Evolutionary conservation across 1,140 invertebrate species (phyloP).

Genomic region (Lepidurus arcticus): DNA sequence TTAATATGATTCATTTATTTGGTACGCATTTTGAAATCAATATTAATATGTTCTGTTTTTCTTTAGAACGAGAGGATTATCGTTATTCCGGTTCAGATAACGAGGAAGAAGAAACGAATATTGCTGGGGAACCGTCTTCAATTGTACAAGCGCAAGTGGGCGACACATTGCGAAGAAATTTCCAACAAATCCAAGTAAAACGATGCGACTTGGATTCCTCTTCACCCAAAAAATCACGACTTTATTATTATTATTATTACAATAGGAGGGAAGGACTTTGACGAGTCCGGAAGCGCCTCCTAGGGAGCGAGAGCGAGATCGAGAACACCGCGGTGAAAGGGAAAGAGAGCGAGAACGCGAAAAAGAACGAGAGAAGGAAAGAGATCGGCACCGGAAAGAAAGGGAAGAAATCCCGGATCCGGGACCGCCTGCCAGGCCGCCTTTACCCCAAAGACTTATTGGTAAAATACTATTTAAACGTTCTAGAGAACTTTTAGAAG

Average conservation of each 20-base stretch:
- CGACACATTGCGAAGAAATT: constrained; percentile 87
- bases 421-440: constrained; percentile 72
- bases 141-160: constrained; percentile 83
- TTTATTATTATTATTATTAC: constrained; percentile 33
- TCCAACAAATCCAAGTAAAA: constrained; percentile 84
- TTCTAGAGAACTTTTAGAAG: neutral
- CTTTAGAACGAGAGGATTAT: constrained; percentile 54
- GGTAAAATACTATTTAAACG: constrained; percentile 45
- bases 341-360: constrained; percentile 32
- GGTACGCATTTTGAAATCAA: neutral
- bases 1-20: neutral
- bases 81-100: constrained; percentile 81
- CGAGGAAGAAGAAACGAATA: constrained; percentile 73
- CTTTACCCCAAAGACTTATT: constrained; percentile 79
- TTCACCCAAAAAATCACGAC: neutral
- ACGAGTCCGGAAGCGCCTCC: constrained; percentile 46
- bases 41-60: neutral
- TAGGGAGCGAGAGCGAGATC: constrained; percentile 30
- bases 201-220: constrained; percentile 24
- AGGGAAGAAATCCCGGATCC: constrained; percentile 62
- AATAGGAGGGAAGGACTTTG: constrained; percentile 62
- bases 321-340: constrained; percentile 25
- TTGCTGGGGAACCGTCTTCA: constrained; percentile 79
- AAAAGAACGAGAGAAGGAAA: constrained; percentile 34
- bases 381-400: constrained; percentile 36